phyloP scores from a whole-genome alignment of 2,888 invertebrate species.

The Drosophila yooni region DNA sequence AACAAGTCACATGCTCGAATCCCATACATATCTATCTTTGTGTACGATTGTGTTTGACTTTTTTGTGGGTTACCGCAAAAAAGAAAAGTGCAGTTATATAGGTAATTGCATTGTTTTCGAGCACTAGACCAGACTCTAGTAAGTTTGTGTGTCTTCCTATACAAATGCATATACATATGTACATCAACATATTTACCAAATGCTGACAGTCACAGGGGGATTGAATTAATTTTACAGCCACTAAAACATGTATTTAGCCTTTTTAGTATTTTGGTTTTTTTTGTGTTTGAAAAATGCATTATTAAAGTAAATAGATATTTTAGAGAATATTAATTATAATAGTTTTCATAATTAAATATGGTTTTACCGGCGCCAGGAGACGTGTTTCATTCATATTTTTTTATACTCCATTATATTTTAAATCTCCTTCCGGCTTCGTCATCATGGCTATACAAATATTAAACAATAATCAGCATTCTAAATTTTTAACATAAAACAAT shows the following conservation, averaged over 20 bases:
- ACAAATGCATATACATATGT: background rate
- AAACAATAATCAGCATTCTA: background rate
- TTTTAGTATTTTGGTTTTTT: background rate
- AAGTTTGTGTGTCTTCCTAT: background rate
- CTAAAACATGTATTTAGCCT: background rate
- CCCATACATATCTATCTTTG: conserved; percentile 2
- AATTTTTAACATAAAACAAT: background rate
- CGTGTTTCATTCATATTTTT: background rate
- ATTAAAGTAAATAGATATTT: background rate
- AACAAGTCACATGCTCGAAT: conserved; percentile 49
- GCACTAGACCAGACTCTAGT: background rate
- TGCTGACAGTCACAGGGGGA: background rate
- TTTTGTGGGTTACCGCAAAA: conserved; percentile 17
- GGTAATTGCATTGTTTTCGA: conserved; percentile 62
- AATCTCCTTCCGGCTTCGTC: background rate
- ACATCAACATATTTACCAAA: background rate
- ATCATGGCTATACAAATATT: background rate
- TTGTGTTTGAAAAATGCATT: background rate
- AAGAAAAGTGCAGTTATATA: conserved; percentile 36
- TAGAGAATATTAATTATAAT: background rate
- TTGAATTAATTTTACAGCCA: background rate
- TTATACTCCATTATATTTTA: background rate
- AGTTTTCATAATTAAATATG: background rate
- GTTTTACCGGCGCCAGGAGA: background rate
- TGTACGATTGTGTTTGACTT: conserved; percentile 3